A percentile compares a stretch with the other conserved stretches of the same genome.
These are phyloP conservation scores for Indri indri DNA, from an alignment of 2,113 vertebrate species.

Conservation along the genomic window DNA sequence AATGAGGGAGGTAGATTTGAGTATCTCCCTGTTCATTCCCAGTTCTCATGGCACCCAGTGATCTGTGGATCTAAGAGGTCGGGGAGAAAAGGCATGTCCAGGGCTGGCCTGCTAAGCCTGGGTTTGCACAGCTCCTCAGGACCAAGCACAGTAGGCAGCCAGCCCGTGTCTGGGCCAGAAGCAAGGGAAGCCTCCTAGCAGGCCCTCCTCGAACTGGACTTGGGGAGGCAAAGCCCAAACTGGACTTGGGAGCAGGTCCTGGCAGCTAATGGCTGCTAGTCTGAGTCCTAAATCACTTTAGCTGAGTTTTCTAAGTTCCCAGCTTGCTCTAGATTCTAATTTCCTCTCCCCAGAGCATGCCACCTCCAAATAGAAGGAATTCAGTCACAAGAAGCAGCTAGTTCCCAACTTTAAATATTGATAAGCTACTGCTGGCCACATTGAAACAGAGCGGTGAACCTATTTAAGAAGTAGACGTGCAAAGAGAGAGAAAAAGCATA, in stretches of 20 bases:
- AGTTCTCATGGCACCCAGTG: neutral
- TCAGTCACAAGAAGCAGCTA: neutral
- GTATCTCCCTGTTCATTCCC: neutral
- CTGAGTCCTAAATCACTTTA: neutral
- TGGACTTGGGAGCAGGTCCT: neutral
- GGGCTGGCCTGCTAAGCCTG: neutral
- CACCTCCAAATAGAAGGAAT: neutral
- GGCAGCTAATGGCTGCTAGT: neutral
- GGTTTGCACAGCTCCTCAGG: neutral
- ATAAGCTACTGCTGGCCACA: neutral
- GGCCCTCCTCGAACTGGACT: neutral
- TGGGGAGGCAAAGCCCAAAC: neutral
- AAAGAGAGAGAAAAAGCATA: neutral
- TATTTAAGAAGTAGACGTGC: neutral
- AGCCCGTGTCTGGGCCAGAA: neutral
- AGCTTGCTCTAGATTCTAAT: neutral
- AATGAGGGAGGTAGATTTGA: neutral
- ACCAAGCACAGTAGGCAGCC: neutral
- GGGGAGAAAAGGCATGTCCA: neutral
- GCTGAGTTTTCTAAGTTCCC: neutral
- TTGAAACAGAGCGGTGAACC: neutral
- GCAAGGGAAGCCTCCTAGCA: neutral
- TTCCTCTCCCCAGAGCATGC: neutral
- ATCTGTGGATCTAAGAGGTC: neutral
- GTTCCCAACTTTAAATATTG: neutral